Evolutionary conservation across 1,140 invertebrate genomes (phyloP).

Genomic region (Wasmannia auropunctata): DNA sequence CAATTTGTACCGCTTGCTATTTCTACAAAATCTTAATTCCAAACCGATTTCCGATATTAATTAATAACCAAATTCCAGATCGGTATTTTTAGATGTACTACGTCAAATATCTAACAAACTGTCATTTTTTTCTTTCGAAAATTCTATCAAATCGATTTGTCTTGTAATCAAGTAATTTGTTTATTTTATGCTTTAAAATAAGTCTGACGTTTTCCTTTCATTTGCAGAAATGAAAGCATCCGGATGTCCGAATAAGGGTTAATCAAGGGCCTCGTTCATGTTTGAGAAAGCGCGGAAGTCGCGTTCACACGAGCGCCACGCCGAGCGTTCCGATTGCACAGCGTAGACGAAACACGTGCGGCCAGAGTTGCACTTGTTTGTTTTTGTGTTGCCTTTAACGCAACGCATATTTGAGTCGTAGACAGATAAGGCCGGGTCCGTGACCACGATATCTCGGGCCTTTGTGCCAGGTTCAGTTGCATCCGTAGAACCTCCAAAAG

Average conservation of each 20-base stretch:
- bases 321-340: slow-evolving; percentile 68
- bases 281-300: slow-evolving; percentile 77
- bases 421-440: slow-evolving; percentile 37
- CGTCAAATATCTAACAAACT: neutral
- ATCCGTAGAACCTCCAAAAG: neutral
- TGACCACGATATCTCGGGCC: slow-evolving; percentile 36
- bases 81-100: neutral
- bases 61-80: neutral
- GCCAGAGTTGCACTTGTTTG: slow-evolving; percentile 3
- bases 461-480: slow-evolving; percentile 54
- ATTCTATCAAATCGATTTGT: neutral
- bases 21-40: neutral
- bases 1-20: neutral
- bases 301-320: slow-evolving; percentile 76
- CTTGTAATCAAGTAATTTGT: neutral
- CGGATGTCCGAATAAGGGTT: slow-evolving; percentile 48
- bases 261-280: slow-evolving; percentile 65
- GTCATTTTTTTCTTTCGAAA: neutral
- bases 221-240: slow-evolving; percentile 16
- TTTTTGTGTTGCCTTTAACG: slow-evolving; percentile 44
- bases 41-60: neutral
- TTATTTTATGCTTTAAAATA: too few species aligned
- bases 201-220: slow-evolving; percentile 2
- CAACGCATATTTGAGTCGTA: slow-evolving; percentile 9
- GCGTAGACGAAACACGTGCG: slow-evolving; percentile 60